Evolutionary conservation across 2,113 vertebrate genomes (phyloP), one percentile per base, ranked within the genome.

Genomic region (Vulpes vulpes): DNA sequence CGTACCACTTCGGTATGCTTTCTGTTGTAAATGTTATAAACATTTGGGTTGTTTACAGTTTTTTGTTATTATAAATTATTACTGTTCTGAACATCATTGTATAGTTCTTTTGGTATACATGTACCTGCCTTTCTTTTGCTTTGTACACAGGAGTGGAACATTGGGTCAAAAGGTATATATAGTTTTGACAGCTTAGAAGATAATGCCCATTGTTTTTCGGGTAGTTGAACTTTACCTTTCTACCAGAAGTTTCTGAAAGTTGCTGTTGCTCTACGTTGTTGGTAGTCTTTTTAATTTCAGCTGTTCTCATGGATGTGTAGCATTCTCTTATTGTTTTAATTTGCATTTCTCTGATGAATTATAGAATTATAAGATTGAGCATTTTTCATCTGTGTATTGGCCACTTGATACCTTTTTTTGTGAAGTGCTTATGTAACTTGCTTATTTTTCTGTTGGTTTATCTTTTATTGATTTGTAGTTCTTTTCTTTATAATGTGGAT

Each of bases 401-500:
- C 49, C n/a, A 43, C 71, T 83, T 73, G 19, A 14, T 67, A 23
- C 35, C 3, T 79, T 84, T 49, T 85, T 84, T 74, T 89, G 32
- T 59, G 16, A 94, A 49, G 23, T 84, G 14, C 23, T 80, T 73
- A 71, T 60, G 35, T 51, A 15, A 79, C 8, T 38, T 84, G 62
- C 20, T 62, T 25, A 53, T 67, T 92, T 96, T 95, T 96, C 7
- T 85, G 0, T 92, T 85, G 49, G 35, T 55, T 92, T 96, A 38
- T 79, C 69, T 89, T 89, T 93, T 43, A 51, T 11, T 92, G 30
- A 69, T 79, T 83, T 69, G 60, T 76, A 57, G 32, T 88, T 60
- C 69, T 51, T 51, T 88, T 60, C 69, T 51, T 51, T 88, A 38
- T 62, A 3, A 15, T 25, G 20, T 94, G 11, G 14, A 38, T 93